Evolutionary conservation across 2,113 vertebrate species (phyloP).

Genomic region (Lepus americanus): DNA sequence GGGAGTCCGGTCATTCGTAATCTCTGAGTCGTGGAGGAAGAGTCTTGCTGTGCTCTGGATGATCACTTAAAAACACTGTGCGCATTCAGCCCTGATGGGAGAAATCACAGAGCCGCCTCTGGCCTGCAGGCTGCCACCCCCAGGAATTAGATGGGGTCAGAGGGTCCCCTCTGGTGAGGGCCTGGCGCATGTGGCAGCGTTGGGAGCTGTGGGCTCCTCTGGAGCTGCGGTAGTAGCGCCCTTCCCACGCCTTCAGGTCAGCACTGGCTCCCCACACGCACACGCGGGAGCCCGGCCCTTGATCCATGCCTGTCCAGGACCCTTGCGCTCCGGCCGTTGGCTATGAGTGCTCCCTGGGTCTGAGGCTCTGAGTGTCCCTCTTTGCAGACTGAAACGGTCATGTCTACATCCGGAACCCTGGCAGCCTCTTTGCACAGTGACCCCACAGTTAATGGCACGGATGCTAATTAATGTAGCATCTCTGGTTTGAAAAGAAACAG

Average conservation of each 20-base stretch:
- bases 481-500: slow-evolving; percentile 18
- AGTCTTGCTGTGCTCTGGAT: not conserved
- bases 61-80: not conserved
- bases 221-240: too few species aligned
- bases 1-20: not conserved
- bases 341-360: not conserved
- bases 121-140: not conserved
- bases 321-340: not conserved
- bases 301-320: not conserved
- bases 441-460: slow-evolving; percentile 7
- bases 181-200: not conserved
- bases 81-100: not conserved
- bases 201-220: not conserved
- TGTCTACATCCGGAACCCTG: not conserved
- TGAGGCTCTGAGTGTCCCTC: not conserved
- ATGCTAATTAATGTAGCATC: slow-evolving; percentile 33
- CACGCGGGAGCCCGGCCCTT: too few species aligned
- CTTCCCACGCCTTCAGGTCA: too few species aligned
- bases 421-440: not conserved
- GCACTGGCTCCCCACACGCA: not conserved
- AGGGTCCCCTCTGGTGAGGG: not conserved
- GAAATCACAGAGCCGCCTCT: not conserved
- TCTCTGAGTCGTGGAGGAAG: not conserved
- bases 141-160: not conserved
- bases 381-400: slow-evolving; percentile 17